phyloP scores from a whole-genome alignment of 2,797 vertebrate genomes.

The Syncerus caffer region DNA sequence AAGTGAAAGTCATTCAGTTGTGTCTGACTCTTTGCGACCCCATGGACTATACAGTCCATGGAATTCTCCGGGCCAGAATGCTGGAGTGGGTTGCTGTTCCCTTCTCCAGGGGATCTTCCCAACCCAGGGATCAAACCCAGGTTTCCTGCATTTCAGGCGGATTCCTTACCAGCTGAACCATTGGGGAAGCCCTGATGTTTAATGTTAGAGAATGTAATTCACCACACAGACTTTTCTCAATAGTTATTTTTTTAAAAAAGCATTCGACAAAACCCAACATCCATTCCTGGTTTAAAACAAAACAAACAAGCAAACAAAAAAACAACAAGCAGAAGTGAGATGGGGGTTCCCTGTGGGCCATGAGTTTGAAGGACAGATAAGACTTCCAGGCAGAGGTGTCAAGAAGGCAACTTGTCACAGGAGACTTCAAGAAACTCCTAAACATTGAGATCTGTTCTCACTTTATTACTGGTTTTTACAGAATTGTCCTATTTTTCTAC shows the following conservation, averaged over 20 bases:
- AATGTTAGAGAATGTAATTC: neutral
- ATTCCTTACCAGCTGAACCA: neutral
- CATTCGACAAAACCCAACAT: neutral
- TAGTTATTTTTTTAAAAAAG: neutral
- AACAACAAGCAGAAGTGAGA: neutral
- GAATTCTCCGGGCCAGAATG: neutral
- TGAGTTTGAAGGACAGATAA: fast-evolving
- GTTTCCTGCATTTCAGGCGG: neutral
- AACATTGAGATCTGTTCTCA: neutral
- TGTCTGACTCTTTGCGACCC: neutral
- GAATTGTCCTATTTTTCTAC: neutral
- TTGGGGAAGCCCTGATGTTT: neutral
- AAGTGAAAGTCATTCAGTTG: neutral
- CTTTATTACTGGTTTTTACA: neutral
- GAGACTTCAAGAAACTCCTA: neutral
- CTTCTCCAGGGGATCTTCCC: neutral
- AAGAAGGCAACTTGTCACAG: no score
- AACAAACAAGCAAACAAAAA: neutral
- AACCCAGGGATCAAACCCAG: neutral
- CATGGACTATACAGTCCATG: neutral
- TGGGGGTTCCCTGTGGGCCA: neutral
- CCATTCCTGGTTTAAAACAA: neutral
- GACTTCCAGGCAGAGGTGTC: neutral
- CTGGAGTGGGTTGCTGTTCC: neutral
- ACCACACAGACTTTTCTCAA: neutral